phyloP scores from a whole-genome alignment of 2,888 invertebrate species.

The Hydraecia micacea region DNA sequence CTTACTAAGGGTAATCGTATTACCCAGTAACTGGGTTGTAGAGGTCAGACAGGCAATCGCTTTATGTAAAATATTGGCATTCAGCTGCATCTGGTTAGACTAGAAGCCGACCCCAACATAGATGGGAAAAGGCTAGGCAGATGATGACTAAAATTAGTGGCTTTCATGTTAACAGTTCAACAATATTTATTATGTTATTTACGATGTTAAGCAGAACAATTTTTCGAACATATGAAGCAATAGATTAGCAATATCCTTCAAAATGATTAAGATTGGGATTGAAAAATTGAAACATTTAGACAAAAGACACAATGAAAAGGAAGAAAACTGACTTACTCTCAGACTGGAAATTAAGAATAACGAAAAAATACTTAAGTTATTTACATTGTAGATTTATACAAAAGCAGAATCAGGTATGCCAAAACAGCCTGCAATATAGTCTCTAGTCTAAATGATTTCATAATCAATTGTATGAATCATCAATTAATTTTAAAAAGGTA shows the following conservation, averaged over 20 bases:
- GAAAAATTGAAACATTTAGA: not conserved
- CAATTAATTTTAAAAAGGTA: not conserved
- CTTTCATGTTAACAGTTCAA: not conserved
- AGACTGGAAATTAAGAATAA: not conserved
- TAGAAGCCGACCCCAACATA: too few relatives aligned
- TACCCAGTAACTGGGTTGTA: too few relatives aligned
- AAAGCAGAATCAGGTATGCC: not conserved
- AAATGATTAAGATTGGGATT: not conserved
- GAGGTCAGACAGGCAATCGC: too few relatives aligned
- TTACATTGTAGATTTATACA: not conserved
- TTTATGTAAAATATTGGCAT: too few relatives aligned
- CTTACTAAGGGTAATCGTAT: too few relatives aligned
- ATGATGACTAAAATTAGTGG: not conserved
- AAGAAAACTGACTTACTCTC: not conserved
- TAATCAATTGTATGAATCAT: not conserved
- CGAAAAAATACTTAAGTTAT: not conserved
- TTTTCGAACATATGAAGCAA: not conserved
- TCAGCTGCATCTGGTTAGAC: too few relatives aligned
- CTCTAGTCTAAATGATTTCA: not conserved
- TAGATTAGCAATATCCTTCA: not conserved
- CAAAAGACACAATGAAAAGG: not conserved
- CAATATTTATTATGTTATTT: not conserved
- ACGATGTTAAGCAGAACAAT: not conserved
- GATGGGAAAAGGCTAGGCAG: too few relatives aligned
- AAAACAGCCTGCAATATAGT: not conserved